Base-by-base conservation (phyloP, 2,888 invertebrate species). In the Stenodema calcarata region DNA sequence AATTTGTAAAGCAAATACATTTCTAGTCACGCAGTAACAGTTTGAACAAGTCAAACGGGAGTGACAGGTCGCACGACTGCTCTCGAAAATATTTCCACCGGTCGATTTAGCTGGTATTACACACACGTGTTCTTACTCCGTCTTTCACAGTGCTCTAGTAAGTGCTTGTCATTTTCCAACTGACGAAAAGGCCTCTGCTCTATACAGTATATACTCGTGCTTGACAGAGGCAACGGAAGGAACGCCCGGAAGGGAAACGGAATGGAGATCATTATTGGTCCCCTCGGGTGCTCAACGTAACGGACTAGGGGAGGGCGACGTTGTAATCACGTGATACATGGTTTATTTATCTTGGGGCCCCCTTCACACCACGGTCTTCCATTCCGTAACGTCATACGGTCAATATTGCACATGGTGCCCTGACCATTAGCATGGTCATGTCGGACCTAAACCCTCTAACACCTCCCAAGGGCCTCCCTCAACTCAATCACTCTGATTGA, bases 381-480 rank as follows among this genome's bases (percentile, higher is more conserved):
- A 28, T 42, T 69, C 4, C 30, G 69, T 41, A 69, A 82, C 70
- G 84, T 84, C 73, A 84, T 75, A 84, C 44, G 84, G 84, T 73
- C 84, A 75, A 84, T 84, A 84, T 84, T 41, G 82, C 69, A 62
- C 69, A 27, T 7, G 30, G 54, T 28, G 44, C 28, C 7, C 50
- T 54, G 82, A 75, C 84, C 84, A 84, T 84, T 84, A 84, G 84
- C 84, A 84, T 84, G 84, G 84, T 84, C 84, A 73, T 84, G 84
- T 84, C 44, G 70, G 73, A 73, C 18, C 84, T 44, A 44, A 70
- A 70, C 23, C 73, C 47, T 44, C 42, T 42, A 84, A 84, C 73
- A 44, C 84, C 84, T 73, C 84, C 84, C 84, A 84, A 84, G 84
- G 84, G 84, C 30, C 70, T 73, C 84, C n/a, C 84, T 84, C 70